A percentile compares a stretch with the other conserved stretches of the same genome.
phyloP scores from a whole-genome alignment of 1,140 invertebrate species.

The Drosophila ohnishii region DNA sequence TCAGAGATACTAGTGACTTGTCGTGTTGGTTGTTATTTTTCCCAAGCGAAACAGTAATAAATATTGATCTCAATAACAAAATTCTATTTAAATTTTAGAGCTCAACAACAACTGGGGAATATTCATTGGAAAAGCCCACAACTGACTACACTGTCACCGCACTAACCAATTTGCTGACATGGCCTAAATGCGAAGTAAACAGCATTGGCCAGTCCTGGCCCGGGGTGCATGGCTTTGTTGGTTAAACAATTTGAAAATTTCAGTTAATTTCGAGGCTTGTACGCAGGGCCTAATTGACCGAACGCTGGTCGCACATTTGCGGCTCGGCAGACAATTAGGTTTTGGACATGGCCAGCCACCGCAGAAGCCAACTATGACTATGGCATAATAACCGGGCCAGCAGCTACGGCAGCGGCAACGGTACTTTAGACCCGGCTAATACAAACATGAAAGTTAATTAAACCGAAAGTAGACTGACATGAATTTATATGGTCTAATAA shows the following conservation, averaged over 20 bases:
- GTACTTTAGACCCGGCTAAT: slow-evolving; percentile 53
- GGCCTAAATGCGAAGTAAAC: slow-evolving; percentile 16
- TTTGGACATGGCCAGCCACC: slow-evolving; percentile 47
- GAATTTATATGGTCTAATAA: slow-evolving; percentile 80
- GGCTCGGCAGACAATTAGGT: slow-evolving; percentile 63
- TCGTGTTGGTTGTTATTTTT: neutral
- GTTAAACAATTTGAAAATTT: slow-evolving; percentile 49
- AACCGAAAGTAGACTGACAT: slow-evolving; percentile 77
- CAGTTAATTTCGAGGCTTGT: slow-evolving; percentile 38
- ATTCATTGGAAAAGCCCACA: neutral
- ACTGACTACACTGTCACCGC: neutral
- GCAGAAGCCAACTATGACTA: slow-evolving; percentile 45
- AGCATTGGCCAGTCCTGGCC: slow-evolving; percentile 12
- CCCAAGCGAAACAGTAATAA: neutral
- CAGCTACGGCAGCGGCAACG: neutral
- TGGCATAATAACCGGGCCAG: slow-evolving; percentile 57
- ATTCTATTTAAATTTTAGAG: neutral
- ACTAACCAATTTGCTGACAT: slow-evolving; percentile 8
- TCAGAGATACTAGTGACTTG: neutral
- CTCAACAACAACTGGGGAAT: neutral
- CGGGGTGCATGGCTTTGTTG: slow-evolving; percentile 12
- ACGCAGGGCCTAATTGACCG: slow-evolving; percentile 53
- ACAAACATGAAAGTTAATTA: slow-evolving; percentile 82
- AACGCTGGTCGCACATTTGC: slow-evolving; percentile 43
- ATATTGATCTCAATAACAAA: neutral